phyloP scores from a whole-genome alignment of 2,797 vertebrate genomes.

The Pelochelys cantorii region DNA sequence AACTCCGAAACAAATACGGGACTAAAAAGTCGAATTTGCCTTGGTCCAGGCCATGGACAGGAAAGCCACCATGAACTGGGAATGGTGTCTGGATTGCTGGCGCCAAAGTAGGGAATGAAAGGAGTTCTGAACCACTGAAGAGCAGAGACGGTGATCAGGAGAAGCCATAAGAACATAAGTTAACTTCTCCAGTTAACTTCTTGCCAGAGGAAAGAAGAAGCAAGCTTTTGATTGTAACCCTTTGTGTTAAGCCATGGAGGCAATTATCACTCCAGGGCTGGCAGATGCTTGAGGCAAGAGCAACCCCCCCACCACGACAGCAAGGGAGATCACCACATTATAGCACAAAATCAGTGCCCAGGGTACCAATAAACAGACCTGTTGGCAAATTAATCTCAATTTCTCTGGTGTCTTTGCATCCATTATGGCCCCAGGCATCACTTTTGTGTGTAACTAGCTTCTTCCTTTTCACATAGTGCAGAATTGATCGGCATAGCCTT shows the following conservation, averaged over 20 bases:
- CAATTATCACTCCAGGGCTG: neutral
- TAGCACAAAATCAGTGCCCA: neutral
- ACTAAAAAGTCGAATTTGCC: neutral
- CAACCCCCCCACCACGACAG: neutral
- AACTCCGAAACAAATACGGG: neutral
- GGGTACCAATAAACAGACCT: neutral
- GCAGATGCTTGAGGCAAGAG: neutral
- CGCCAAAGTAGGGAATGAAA: conserved; percentile 12
- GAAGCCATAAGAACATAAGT: neutral
- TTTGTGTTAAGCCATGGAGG: conserved; percentile 28
- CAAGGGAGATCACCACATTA: neutral
- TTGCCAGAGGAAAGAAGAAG: neutral
- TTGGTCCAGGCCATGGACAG: neutral
- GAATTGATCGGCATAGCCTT: neutral
- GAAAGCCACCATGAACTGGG: conserved; percentile 5
- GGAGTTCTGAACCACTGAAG: neutral
- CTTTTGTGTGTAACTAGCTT: conserved; percentile 17
- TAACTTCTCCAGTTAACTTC: neutral
- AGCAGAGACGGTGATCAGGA: neutral
- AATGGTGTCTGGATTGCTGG: neutral
- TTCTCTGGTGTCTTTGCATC: neutral
- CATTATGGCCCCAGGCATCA: neutral
- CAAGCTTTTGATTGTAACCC: conserved; percentile 29
- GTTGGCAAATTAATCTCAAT: conserved; percentile 16
- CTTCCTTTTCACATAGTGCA: neutral